Conservation (phyloP, 2,888 invertebrate species). For the Chromoteleia sp. region DNA sequence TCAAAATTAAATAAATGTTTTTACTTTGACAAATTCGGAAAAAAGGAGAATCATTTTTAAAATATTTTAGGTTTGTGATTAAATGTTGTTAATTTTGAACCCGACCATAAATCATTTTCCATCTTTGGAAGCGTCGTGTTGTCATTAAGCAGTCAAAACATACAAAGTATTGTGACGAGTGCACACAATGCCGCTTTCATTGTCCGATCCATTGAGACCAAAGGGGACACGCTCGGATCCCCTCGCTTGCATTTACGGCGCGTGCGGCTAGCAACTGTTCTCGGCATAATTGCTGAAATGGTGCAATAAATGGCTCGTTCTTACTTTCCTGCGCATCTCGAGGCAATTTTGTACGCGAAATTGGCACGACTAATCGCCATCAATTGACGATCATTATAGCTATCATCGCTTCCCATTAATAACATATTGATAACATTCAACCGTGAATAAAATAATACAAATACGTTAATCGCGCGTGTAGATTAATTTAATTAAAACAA, state of each 20-base stretch:
- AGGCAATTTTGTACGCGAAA: slow-evolving; percentile 1
- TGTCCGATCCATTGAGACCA: slow-evolving; percentile 66
- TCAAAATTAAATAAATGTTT: too few relatives aligned
- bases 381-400: too few relatives aligned
- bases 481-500: too few relatives aligned
- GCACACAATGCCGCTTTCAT: slow-evolving; percentile 67
- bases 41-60: too few relatives aligned
- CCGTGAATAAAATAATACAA: too few relatives aligned
- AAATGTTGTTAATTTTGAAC: background rate
- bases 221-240: slow-evolving; percentile 49
- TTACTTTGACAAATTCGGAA: too few relatives aligned
- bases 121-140: slow-evolving; percentile 34
- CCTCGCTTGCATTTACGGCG: slow-evolving; percentile 74
- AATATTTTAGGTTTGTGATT: too few relatives aligned
- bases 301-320: slow-evolving; percentile 74
- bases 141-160: slow-evolving; percentile 52
- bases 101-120: slow-evolving; percentile 39
- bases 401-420: too few relatives aligned
- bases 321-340: slow-evolving; percentile 48
- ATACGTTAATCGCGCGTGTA: too few relatives aligned
- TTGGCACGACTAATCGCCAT: too few relatives aligned
- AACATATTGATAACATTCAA: too few relatives aligned
- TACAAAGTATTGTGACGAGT: slow-evolving; percentile 48
- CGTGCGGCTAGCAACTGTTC: slow-evolving; percentile 78
- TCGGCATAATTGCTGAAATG: slow-evolving; percentile 81